Percentiles rank a stretch among this genome's conserved stretches.
phyloP scores from a whole-genome alignment of 2,888 invertebrate genomes.

The Leucophenga montana region DNA sequence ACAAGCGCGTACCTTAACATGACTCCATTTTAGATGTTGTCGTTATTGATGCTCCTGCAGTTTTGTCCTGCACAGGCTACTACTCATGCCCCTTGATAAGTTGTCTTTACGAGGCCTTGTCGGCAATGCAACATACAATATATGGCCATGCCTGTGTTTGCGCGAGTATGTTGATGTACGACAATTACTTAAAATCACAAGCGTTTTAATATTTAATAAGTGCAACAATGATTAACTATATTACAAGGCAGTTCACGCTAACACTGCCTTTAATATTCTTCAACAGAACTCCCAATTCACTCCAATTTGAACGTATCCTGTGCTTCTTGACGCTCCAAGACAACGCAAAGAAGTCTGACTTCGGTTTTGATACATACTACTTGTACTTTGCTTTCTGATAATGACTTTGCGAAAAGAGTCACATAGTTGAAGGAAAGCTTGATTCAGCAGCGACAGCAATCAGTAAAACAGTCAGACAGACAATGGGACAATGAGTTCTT shows the following conservation, averaged over 20 bases:
- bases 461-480: neutral
- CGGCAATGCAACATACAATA: too few relatives aligned
- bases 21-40: too few relatives aligned
- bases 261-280: too few relatives aligned
- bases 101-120: too few relatives aligned
- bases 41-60: too few relatives aligned
- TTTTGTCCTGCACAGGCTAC: too few relatives aligned
- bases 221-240: constrained; percentile 42
- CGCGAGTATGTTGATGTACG: constrained; percentile 20
- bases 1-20: neutral
- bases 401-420: neutral
- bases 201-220: constrained; percentile 50
- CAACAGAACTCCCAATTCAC: neutral
- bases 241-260: too few relatives aligned
- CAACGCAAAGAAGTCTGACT: neutral
- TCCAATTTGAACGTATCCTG: too few relatives aligned
- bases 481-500: constrained; percentile 44
- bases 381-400: neutral
- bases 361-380: neutral
- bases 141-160: constrained; percentile 25
- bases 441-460: too few relatives aligned
- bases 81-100: too few relatives aligned
- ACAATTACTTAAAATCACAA: constrained; percentile 50
- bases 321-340: neutral
- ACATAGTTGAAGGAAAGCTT: neutral